Conservation (phyloP, 2,888 invertebrate species). For the Physocephala rufipes region DNA sequence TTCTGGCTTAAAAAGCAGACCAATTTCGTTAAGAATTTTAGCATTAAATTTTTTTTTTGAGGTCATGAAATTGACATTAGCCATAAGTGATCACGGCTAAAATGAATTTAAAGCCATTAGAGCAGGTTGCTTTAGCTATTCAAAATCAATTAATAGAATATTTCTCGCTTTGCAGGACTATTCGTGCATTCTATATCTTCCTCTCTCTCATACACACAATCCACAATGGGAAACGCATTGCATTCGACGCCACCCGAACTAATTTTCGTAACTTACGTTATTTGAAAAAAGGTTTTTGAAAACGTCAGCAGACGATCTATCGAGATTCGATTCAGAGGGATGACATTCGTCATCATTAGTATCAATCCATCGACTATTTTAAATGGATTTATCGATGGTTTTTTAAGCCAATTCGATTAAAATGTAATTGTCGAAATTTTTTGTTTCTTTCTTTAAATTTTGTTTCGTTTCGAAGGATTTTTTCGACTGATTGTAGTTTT, state of each 20-base stretch:
- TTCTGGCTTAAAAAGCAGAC: background rate
- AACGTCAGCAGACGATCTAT: no score
- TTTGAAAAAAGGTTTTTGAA: no score
- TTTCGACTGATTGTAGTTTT: no score
- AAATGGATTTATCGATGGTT: constrained; percentile 15
- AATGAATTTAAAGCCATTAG: background rate
- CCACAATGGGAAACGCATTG: background rate
- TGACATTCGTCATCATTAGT: no score
- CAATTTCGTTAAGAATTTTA: background rate
- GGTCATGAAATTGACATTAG: constrained; percentile 12
- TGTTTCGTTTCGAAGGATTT: constrained; percentile 28
- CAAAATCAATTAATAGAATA: constrained; percentile 13
- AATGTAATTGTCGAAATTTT: constrained; percentile 41
- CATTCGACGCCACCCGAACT: background rate
- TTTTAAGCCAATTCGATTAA: constrained; percentile 42
- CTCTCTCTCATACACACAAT: background rate
- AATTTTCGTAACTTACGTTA: no score
- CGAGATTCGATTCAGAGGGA: no score
- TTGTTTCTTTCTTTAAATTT: constrained; percentile 31
- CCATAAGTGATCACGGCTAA: background rate
- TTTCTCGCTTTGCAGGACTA: background rate
- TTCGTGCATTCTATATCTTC: background rate
- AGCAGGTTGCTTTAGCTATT: constrained; percentile 33
- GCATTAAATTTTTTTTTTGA: background rate
- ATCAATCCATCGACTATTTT: no score